Conservation (phyloP, 2,113 vertebrate species). For the Semnopithecus entellus region DNA sequence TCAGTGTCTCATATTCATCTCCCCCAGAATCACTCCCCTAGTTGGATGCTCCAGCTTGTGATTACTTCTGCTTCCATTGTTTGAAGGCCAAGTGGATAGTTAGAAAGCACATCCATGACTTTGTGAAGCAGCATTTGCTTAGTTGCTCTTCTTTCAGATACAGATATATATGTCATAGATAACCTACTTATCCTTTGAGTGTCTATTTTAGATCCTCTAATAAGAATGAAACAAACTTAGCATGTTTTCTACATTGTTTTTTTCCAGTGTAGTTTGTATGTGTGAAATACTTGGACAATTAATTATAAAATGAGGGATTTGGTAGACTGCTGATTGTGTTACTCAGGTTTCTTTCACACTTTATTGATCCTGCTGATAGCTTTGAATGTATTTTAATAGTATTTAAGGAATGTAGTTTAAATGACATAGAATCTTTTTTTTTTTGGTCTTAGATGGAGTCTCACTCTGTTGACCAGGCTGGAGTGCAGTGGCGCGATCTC, state of each 20-base stretch:
- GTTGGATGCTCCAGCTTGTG: not conserved
- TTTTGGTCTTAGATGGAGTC: no score
- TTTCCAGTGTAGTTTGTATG: not conserved
- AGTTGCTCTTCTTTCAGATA: not conserved
- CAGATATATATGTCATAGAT: not conserved
- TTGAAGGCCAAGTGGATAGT: not conserved
- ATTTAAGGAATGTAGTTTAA: not conserved
- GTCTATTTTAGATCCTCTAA: not conserved
- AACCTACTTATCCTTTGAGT: not conserved
- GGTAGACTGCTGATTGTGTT: not conserved
- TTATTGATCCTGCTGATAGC: not conserved
- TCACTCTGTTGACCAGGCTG: no score
- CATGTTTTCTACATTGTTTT: not conserved
- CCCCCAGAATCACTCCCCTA: not conserved
- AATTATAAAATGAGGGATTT: not conserved
- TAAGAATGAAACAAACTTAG: not conserved
- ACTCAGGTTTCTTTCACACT: not conserved
- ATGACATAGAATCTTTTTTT: not conserved
- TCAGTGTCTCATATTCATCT: not conserved
- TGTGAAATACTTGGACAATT: not conserved
- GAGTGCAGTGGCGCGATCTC: no score
- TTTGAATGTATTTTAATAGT: not conserved
- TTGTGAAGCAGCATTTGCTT: not conserved
- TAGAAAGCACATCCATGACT: not conserved
- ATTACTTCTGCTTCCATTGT: not conserved